A percentile compares a stretch with the other conserved stretches of the same genome.
Conservation (phyloP, 2,113 vertebrate genomes). For the Macroglossus sobrinus region DNA sequence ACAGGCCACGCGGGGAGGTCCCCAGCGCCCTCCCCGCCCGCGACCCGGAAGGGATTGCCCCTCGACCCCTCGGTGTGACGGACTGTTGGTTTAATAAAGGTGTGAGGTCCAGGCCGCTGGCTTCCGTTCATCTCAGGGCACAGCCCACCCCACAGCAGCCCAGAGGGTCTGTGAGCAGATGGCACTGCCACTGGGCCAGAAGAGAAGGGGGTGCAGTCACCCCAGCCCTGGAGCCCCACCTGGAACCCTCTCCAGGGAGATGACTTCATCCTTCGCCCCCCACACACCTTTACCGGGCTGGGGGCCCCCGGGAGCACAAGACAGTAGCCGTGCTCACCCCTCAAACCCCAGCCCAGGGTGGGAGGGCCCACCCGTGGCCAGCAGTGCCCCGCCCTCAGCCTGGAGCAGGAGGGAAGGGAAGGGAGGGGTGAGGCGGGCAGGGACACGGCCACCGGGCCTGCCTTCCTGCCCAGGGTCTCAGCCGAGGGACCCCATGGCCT, state of each 20-base stretch:
- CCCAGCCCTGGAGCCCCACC: not conserved
- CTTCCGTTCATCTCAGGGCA: not conserved
- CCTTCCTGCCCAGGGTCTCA: not conserved
- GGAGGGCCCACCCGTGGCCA: rapidly evolving
- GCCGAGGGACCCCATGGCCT: not conserved
- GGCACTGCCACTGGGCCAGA: not conserved
- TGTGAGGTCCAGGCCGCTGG: rapidly evolving
- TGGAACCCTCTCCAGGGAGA: not conserved
- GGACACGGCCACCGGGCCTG: not conserved
- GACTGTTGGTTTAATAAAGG: not conserved
- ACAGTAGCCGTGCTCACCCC: too few species aligned
- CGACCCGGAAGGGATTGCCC: not conserved
- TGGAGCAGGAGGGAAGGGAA: not conserved
- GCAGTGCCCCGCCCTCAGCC: not conserved
- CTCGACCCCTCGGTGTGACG: not conserved
- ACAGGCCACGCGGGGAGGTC: not conserved
- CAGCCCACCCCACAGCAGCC: not conserved
- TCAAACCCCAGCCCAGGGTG: not conserved
- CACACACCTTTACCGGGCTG: too few species aligned
- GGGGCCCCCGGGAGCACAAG: not conserved
- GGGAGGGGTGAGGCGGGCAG: too few species aligned
- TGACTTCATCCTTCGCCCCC: not conserved
- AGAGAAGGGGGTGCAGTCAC: not conserved
- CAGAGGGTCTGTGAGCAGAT: not conserved
- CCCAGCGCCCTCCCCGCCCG: too few species aligned